Evolutionary conservation across 2,113 vertebrate genomes (phyloP).

Genomic region (Holacanthus passer): DNA sequence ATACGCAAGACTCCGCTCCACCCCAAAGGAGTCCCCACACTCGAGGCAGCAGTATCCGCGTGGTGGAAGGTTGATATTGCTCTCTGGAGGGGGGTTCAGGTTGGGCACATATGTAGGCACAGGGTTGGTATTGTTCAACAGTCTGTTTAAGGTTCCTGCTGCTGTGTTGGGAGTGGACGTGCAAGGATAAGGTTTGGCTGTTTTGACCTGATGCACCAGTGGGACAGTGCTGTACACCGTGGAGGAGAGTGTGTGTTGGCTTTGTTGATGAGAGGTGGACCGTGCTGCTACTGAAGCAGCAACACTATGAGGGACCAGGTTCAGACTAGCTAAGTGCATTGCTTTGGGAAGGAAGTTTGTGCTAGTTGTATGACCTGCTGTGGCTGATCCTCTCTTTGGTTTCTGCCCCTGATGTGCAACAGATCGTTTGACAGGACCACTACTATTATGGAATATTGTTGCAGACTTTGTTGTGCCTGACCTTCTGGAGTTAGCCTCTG

Average conservation of each 20-base stretch:
- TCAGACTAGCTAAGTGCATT: slow-evolving; percentile 96
- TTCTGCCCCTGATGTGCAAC: slow-evolving; percentile 64
- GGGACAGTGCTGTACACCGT: slow-evolving; percentile 89
- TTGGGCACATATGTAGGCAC: slow-evolving; percentile 94
- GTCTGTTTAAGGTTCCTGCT: slow-evolving; percentile 90
- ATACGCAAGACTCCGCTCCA: slow-evolving; percentile 92
- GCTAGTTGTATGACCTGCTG: slow-evolving; percentile 53
- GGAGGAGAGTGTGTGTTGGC: slow-evolving; percentile 83
- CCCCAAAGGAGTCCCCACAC: slow-evolving; percentile 94
- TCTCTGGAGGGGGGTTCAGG: slow-evolving; percentile 90
- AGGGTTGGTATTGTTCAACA: slow-evolving; percentile 91
- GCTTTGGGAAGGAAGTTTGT: slow-evolving; percentile 93
- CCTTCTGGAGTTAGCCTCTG: slow-evolving; percentile 58
- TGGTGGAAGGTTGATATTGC: slow-evolving; percentile 89
- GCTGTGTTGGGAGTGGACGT: slow-evolving; percentile 72
- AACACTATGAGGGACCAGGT: slow-evolving; percentile 96
- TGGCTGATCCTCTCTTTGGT: slow-evolving; percentile 76
- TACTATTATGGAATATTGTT: slow-evolving; percentile 67
- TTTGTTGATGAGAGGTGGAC: slow-evolving; percentile 82
- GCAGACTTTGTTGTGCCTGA: slow-evolving; percentile 44
- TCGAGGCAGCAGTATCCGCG: slow-evolving; percentile 94
- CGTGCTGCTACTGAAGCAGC: slow-evolving; percentile 91
- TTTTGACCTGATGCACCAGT: slow-evolving; percentile 94
- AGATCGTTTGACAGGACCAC: slow-evolving; percentile 72
- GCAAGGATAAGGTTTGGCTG: slow-evolving; percentile 79